Conservation (phyloP, 2,797 vertebrate genomes). For the Etheostoma perlongum region DNA sequence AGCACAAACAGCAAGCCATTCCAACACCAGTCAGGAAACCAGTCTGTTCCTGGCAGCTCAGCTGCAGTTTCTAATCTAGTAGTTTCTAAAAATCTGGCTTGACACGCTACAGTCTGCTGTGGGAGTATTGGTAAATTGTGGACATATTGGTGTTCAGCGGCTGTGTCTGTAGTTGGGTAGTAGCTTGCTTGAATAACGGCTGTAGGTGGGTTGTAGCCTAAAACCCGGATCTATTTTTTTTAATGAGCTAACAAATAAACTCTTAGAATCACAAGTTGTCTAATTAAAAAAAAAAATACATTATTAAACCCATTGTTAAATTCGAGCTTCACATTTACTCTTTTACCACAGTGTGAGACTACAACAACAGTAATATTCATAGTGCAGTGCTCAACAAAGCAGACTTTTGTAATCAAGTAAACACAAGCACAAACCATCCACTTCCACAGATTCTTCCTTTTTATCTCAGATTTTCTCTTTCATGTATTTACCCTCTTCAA, state of each 20-base stretch:
- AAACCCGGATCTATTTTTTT: not conserved
- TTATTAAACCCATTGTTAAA: too few relatives aligned
- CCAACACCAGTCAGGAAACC: conserved; percentile 1
- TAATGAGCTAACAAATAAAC: too few relatives aligned
- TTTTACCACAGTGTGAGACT: not conserved
- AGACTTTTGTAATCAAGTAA: conserved; percentile 5
- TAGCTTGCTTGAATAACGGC: not conserved
- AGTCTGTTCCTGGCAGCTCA: conserved; percentile 1
- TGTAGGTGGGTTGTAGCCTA: not conserved
- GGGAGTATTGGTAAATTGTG: conserved; percentile 16
- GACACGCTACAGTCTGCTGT: not conserved
- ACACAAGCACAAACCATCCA: conserved; percentile 2
- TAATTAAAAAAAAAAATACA: too few relatives aligned
- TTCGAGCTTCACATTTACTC: not conserved
- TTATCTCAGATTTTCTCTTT: not conserved
- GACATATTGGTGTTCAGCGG: not conserved
- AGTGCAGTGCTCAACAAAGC: not conserved
- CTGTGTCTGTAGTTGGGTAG: not conserved
- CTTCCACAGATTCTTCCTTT: conserved; percentile 11
- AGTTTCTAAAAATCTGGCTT: conserved; percentile 15
- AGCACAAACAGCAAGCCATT: conserved; percentile 1
- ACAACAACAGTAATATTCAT: conserved; percentile 10
- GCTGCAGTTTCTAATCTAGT: conserved; percentile 6
- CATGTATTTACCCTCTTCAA: not conserved
- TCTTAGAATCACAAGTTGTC: too few relatives aligned